Percentiles rank a stretch among this genome's conserved stretches.
Evolutionary conservation across 2,797 vertebrate genomes (phyloP).

Genomic region (Acanthornis magna): DNA sequence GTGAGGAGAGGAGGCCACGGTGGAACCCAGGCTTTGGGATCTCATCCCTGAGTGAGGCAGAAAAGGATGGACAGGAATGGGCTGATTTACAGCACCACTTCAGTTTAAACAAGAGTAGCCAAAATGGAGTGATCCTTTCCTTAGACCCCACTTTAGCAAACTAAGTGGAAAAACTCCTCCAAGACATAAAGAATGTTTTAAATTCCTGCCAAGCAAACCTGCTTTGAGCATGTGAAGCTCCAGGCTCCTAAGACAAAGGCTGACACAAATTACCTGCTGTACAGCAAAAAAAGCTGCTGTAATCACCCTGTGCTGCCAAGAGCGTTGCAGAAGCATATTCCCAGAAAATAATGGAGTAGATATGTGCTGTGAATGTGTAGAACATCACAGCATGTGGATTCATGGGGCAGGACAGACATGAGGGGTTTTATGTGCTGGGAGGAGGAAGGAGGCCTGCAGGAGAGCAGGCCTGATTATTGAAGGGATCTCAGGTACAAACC

Average conservation of each 20-base stretch:
- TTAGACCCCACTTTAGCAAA: neutral
- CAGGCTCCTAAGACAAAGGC: neutral
- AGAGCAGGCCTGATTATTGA: neutral
- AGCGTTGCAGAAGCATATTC: neutral
- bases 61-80: neutral
- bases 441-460: neutral
- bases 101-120: neutral
- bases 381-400: rapidly evolving
- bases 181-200: neutral
- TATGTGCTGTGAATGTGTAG: neutral
- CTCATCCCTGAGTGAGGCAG: neutral
- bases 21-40: neutral
- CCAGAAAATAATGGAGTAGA: neutral
- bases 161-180: neutral
- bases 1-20: neutral
- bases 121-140: neutral
- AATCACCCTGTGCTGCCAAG: neutral
- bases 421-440: neutral
- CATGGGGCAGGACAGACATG: neutral
- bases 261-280: neutral
- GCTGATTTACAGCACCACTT: neutral
- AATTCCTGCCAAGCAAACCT: neutral
- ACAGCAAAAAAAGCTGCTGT: neutral
- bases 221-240: neutral
- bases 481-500: neutral